phyloP scores from a whole-genome alignment of 2,797 vertebrate species.

The Sebastes cheni region DNA sequence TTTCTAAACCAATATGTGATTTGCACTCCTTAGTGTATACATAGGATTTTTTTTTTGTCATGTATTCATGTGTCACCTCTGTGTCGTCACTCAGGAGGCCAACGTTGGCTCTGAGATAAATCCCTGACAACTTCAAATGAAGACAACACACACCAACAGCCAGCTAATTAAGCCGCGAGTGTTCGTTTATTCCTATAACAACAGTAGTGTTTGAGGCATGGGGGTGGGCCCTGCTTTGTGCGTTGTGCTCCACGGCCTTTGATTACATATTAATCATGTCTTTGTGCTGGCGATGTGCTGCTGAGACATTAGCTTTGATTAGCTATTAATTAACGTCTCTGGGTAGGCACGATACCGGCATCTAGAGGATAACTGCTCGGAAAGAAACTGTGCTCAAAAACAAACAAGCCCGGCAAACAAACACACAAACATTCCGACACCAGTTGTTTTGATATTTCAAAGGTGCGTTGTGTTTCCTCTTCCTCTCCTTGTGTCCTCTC shows the following conservation, averaged over 20 bases:
- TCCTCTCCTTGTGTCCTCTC: conserved; percentile 80
- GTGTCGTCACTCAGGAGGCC: conserved; percentile 72
- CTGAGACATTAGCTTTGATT: conserved; percentile 87
- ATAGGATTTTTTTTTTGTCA: background rate
- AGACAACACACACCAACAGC: conserved; percentile 64
- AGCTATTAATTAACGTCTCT: conserved; percentile 89
- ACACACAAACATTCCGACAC: conserved; percentile 75
- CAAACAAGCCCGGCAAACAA: conserved; percentile 80
- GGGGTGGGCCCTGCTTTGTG: conserved; percentile 83
- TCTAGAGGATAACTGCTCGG: conserved; percentile 79
- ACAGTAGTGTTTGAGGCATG: conserved; percentile 74
- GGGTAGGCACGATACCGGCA: conserved; percentile 79
- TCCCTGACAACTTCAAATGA: conserved; percentile 76
- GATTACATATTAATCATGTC: conserved; percentile 88
- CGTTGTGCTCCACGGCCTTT: conserved; percentile 81
- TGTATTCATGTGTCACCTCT: conserved; percentile 62
- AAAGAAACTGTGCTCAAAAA: conserved; percentile 78
- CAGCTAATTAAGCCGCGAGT: conserved; percentile 79
- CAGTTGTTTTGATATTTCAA: conserved; percentile 86
- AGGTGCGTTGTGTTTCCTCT: conserved; percentile 81
- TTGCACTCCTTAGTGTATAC: background rate
- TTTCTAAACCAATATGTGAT: conserved; percentile 6
- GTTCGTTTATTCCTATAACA: conserved; percentile 81
- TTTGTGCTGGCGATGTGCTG: conserved; percentile 82
- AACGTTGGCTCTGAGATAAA: conserved; percentile 72